phyloP scores from a whole-genome alignment of 2,797 vertebrate species.

The Mus caroli region DNA sequence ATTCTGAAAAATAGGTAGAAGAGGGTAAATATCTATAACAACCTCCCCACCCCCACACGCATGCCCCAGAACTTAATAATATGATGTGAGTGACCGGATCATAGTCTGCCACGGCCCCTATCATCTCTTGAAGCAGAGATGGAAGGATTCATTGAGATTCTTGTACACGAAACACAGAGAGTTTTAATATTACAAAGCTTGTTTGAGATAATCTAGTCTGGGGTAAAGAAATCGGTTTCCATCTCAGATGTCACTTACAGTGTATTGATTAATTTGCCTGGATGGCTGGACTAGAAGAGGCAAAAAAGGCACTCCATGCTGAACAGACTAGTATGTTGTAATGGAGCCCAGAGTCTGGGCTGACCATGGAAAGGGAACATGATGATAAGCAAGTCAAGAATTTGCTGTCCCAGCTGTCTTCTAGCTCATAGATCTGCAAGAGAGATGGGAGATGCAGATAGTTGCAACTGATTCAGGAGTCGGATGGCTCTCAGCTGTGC shows the following conservation, averaged over 20 bases:
- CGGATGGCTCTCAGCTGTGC: not conserved
- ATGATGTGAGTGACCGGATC: constrained; percentile 28
- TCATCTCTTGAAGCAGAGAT: constrained; percentile 13
- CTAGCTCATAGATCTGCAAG: not conserved
- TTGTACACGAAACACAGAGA: not conserved
- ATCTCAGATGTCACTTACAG: not conserved
- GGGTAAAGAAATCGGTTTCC: constrained; percentile 6
- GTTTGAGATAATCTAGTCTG: constrained; percentile 33
- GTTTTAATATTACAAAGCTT: constrained; percentile 49
- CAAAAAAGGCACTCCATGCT: not conserved
- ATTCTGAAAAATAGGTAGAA: constrained; percentile 76
- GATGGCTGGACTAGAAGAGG: not conserved
- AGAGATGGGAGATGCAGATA: not conserved
- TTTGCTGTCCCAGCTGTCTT: not conserved
- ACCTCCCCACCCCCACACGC: not conserved
- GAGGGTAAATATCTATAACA: constrained; percentile 51
- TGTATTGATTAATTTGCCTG: constrained; percentile 16
- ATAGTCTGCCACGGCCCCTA: not conserved
- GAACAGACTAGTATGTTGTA: not conserved
- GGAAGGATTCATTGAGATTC: not conserved
- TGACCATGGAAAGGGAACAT: not conserved
- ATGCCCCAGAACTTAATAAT: constrained; percentile 48
- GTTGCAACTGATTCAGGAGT: constrained; percentile 2
- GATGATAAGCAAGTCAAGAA: not conserved
- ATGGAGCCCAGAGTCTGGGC: not conserved